Percentiles rank a stretch among this genome's conserved stretches.
phyloP scores from a whole-genome alignment of 2,113 vertebrate genomes.

The Oryzias javanicus region DNA sequence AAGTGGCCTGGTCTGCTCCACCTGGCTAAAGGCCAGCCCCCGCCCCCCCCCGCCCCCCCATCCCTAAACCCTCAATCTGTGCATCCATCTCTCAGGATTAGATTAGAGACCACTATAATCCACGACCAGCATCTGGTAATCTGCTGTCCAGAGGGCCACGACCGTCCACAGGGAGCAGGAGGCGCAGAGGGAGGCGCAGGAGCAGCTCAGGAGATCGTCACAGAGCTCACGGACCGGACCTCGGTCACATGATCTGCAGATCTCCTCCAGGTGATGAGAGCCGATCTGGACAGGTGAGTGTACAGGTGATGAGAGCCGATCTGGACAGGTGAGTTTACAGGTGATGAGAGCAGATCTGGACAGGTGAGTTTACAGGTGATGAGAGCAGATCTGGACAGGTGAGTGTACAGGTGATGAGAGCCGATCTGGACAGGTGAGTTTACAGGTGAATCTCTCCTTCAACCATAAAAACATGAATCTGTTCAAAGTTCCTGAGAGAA shows the following conservation, averaged over 20 bases:
- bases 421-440: background rate
- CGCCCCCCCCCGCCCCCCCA: conserved; percentile 49
- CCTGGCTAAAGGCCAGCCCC: conserved; percentile 43
- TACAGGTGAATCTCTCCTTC: background rate
- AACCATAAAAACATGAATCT: background rate
- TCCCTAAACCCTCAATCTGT: conserved; percentile 55
- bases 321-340: too few relatives aligned
- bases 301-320: too few relatives aligned
- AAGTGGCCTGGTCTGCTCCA: conserved; percentile 10
- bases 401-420: background rate
- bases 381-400: background rate
- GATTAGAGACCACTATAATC: conserved; percentile 63
- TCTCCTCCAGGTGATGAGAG: background rate
- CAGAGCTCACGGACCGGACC: too few relatives aligned
- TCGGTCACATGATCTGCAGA: too few relatives aligned
- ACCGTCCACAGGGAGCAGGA: background rate
- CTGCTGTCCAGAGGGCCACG: conserved; percentile 62
- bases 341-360: background rate
- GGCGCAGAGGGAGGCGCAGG: background rate
- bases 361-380: background rate
- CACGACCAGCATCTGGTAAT: conserved; percentile 65
- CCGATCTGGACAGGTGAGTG: background rate
- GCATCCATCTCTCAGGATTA: conserved; percentile 61
- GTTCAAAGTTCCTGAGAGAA: background rate
- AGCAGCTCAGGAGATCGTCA: too few relatives aligned